Percentiles rank a stretch among this genome's conserved stretches.
phyloP scores from a whole-genome alignment of 2,888 invertebrate species.

The Drosophila mulleri region DNA sequence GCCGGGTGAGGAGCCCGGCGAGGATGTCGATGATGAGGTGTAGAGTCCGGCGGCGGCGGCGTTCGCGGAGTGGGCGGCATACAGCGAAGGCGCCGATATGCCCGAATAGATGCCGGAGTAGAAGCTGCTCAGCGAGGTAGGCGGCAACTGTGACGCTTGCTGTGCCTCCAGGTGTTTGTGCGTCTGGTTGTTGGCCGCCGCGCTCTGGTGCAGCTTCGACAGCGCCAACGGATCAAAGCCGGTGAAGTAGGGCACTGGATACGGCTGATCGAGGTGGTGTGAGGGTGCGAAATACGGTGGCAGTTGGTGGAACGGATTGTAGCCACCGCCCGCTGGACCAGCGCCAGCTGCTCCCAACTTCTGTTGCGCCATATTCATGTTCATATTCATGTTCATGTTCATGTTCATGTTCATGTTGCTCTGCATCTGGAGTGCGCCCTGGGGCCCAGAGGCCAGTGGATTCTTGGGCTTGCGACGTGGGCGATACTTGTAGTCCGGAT shows the following conservation, averaged over 20 bases:
- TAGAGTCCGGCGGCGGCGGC: slow-evolving; percentile 84
- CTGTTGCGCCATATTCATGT: slow-evolving; percentile 76
- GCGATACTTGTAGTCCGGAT: slow-evolving; percentile 96
- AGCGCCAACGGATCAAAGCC: slow-evolving; percentile 85
- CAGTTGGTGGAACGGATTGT: slow-evolving; percentile 89
- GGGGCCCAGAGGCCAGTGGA: slow-evolving; percentile 86
- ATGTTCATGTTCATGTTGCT: slow-evolving; percentile 55
- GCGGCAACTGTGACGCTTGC: slow-evolving; percentile 84
- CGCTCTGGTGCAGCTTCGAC: slow-evolving; percentile 84
- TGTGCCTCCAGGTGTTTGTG: slow-evolving; percentile 83
- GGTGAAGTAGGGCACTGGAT: slow-evolving; percentile 85
- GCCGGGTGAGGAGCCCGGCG: slow-evolving; percentile 85
- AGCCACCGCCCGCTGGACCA: slow-evolving; percentile 86
- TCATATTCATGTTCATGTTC: slow-evolving; percentile 51
- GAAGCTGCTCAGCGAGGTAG: slow-evolving; percentile 84
- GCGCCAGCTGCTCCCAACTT: slow-evolving; percentile 69
- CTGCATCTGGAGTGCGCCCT: slow-evolving; percentile 81
- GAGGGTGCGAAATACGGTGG: slow-evolving; percentile 92
- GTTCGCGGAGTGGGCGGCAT: slow-evolving; percentile 84
- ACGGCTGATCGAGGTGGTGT: slow-evolving; percentile 88
- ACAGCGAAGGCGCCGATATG: slow-evolving; percentile 84
- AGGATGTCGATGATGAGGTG: slow-evolving; percentile 84
- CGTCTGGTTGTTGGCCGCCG: slow-evolving; percentile 82
- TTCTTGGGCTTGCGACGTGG: slow-evolving; percentile 94
- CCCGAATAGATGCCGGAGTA: slow-evolving; percentile 85